These are phyloP conservation scores for Nothobranchius furzeri DNA, from an alignment of 2,113 vertebrate species.

Conservation along the genomic window DNA sequence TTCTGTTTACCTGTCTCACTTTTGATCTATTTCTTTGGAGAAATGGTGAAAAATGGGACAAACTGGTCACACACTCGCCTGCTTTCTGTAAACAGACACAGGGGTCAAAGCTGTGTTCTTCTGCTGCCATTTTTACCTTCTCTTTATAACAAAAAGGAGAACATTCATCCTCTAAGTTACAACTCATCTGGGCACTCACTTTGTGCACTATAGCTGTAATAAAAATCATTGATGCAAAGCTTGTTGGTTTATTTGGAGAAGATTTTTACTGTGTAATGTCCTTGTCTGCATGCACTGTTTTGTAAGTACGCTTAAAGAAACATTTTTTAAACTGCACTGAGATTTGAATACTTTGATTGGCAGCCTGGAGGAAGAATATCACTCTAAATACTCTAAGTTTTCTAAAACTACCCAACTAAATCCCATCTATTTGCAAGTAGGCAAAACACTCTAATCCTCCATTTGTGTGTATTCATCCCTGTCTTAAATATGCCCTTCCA, in stretches of 20 bases:
- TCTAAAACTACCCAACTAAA: conserved; percentile 46
- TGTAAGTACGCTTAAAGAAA: conserved; percentile 16
- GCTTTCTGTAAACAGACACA: conserved; percentile 38
- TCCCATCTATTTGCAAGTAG: conserved; percentile 67
- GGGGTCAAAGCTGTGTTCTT: conserved; percentile 14
- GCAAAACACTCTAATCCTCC: conserved; percentile 75
- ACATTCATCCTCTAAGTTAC: conserved; percentile 5
- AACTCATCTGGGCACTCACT: conserved; percentile 24
- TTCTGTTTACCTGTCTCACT: conserved; percentile 4
- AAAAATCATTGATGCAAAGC: background rate
- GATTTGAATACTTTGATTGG: conserved; percentile 10
- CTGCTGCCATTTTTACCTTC: conserved; percentile 30
- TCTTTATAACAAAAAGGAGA: conserved; percentile 10
- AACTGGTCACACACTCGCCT: conserved; percentile 1
- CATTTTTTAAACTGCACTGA: conserved; percentile 7
- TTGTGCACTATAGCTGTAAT: too few relatives aligned
- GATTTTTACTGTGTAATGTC: conserved; percentile 34
- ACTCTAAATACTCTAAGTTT: conserved; percentile 25
- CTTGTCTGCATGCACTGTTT: conserved; percentile 36
- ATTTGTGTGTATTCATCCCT: conserved; percentile 74
- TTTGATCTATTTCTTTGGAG: conserved; percentile 12
- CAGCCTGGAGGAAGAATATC: conserved; percentile 10
- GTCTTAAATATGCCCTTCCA: conserved; percentile 70
- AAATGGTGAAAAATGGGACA: conserved; percentile 8
- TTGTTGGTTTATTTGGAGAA: conserved; percentile 13